Percentiles rank a stretch among this genome's conserved stretches.
Conservation (phyloP, 2,113 vertebrate species). For the Lagenorhynchus albirostris region DNA sequence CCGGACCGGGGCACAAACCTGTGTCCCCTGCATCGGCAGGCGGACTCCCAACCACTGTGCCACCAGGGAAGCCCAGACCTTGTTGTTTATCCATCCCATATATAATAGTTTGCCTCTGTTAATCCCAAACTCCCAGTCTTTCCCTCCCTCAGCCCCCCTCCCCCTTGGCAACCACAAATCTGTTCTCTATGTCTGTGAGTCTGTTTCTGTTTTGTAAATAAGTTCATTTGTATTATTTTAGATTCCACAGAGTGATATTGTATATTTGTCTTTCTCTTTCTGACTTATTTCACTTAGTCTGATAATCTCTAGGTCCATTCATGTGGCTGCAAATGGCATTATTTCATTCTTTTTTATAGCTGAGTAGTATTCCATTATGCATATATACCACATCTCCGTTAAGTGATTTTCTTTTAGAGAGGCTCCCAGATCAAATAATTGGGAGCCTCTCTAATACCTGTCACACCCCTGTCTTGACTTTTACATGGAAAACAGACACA, state of each 20-base stretch:
- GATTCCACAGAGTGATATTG: neutral
- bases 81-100: neutral
- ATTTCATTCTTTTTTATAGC: neutral
- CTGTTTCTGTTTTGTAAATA: neutral
- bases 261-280: no score
- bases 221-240: neutral
- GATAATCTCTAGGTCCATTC: neutral
- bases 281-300: neutral
- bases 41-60: no score
- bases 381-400: neutral
- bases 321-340: accelerated
- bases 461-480: accelerated
- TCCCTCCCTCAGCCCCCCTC: neutral
- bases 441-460: accelerated
- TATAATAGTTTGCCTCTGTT: neutral
- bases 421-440: accelerated
- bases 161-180: neutral
- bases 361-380: neutral
- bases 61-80: no score
- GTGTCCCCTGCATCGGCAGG: no score
- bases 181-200: neutral
- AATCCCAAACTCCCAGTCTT: neutral
- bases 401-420: neutral
- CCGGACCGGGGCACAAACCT: no score
- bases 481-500: neutral